A percentile compares a stretch with the other conserved stretches of the same genome.
Conservation (phyloP, 64 coral and sea anemone species). For the Catalaphyllia jardinei region DNA sequence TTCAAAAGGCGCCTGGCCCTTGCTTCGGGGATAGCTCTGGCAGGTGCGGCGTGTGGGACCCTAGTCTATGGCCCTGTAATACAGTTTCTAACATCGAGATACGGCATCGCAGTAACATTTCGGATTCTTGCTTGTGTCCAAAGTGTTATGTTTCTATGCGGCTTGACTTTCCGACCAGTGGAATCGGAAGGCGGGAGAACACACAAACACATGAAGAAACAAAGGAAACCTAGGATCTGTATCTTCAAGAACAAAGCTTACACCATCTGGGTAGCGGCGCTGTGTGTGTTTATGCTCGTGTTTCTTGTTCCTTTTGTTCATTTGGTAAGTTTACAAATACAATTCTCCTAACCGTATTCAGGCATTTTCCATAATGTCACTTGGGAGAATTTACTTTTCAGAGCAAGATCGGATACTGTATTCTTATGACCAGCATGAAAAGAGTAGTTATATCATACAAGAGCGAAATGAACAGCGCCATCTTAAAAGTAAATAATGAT, state of each 20-base stretch:
- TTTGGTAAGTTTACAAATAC: constrained; percentile 33
- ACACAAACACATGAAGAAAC: not conserved
- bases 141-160: constrained; percentile 23
- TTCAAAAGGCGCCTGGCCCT: constrained; percentile 34
- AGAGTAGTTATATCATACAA: too few species aligned
- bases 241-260: constrained; percentile 33
- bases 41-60: constrained; percentile 21
- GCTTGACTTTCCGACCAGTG: constrained; percentile 14
- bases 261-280: not conserved
- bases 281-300: constrained; percentile 42
- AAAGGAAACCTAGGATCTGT: not conserved
- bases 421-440: too few species aligned
- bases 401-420: too few species aligned
- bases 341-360: not conserved
- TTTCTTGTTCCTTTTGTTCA: constrained; percentile 57
- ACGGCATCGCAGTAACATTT: constrained; percentile 32
- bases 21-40: constrained; percentile 29
- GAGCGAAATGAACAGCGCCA: too few species aligned
- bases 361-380: not conserved
- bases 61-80: constrained; percentile 27
- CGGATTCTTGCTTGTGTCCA: constrained; percentile 33
- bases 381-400: not conserved
- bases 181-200: not conserved
- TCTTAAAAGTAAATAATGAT: too few species aligned
- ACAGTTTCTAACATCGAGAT: not conserved